Evolutionary conservation across 2,888 invertebrate species (phyloP).

Genomic region (Chaitophorus viminalis): DNA sequence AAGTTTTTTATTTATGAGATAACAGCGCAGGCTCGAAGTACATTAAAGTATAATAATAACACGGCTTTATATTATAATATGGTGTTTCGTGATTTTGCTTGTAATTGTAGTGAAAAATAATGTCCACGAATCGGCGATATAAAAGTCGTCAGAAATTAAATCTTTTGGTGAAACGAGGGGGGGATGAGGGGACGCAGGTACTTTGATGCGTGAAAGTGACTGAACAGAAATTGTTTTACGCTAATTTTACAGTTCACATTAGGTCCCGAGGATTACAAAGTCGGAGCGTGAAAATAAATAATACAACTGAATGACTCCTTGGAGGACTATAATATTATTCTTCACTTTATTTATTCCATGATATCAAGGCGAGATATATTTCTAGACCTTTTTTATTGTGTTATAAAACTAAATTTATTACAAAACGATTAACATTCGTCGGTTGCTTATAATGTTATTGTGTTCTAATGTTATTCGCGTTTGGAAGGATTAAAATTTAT

Average conservation of each 20-base stretch:
- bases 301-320: constrained; percentile 42
- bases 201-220: constrained; percentile 47
- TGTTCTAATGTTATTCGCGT: not conserved
- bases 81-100: not conserved
- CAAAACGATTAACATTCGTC: not conserved
- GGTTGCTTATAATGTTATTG: too few relatives aligned
- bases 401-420: not conserved
- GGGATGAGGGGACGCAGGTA: constrained; percentile 6
- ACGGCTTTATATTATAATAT: not conserved
- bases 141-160: constrained; percentile 43
- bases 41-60: not conserved
- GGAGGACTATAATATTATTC: not conserved
- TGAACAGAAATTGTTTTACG: constrained; percentile 47
- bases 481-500: not conserved
- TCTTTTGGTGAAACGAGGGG: not conserved
- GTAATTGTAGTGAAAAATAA: constrained; percentile 15
- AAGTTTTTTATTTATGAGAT: not conserved
- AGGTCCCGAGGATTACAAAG: constrained; percentile 2
- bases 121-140: not conserved
- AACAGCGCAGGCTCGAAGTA: not conserved
- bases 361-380: not conserved
- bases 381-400: not conserved
- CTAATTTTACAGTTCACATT: constrained; percentile 29
- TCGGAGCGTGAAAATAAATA: constrained; percentile 36
- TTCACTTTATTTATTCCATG: not conserved